Conservation (phyloP, 2,888 invertebrate genomes). For the Epistrophella euchroma region DNA sequence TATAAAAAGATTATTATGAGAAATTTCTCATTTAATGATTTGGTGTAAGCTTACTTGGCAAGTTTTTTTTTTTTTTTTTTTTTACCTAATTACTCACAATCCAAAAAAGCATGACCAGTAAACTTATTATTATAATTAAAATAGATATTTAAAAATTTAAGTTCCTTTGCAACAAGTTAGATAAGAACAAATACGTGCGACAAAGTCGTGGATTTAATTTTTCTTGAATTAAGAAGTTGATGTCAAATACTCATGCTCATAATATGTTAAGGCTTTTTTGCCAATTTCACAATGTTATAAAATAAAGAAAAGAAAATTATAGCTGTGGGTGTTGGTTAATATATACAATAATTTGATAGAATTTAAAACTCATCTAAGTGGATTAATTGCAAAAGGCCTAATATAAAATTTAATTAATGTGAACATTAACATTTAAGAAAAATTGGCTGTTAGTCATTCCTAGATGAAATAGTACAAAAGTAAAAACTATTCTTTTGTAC, state of each 20-base stretch:
- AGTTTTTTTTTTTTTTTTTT: too few relatives aligned
- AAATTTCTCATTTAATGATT: too few relatives aligned
- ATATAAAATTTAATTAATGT: background rate
- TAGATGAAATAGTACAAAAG: too few relatives aligned
- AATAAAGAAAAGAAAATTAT: background rate
- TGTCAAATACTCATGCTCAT: conserved; percentile 19
- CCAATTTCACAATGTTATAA: conserved; percentile 55
- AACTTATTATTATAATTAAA: too few relatives aligned
- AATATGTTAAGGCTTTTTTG: conserved; percentile 60
- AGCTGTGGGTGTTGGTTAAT: background rate
- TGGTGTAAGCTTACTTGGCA: too few relatives aligned
- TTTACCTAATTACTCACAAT: too few relatives aligned
- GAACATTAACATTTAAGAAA: background rate
- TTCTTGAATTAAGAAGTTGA: conserved; percentile 8
- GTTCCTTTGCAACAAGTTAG: too few relatives aligned
- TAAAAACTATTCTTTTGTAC: too few relatives aligned
- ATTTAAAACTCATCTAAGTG: background rate
- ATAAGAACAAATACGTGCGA: background rate
- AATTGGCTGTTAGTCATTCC: background rate
- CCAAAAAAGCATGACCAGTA: too few relatives aligned
- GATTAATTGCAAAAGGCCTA: background rate
- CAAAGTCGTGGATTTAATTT: background rate
- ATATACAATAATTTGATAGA: background rate
- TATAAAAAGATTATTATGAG: too few relatives aligned
- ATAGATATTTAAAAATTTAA: too few relatives aligned